Percentiles rank a stretch among this genome's conserved stretches.
These are phyloP conservation scores for Sciurus carolinensis DNA, from an alignment of 2,797 vertebrate genomes.

Conservation along the genomic window DNA sequence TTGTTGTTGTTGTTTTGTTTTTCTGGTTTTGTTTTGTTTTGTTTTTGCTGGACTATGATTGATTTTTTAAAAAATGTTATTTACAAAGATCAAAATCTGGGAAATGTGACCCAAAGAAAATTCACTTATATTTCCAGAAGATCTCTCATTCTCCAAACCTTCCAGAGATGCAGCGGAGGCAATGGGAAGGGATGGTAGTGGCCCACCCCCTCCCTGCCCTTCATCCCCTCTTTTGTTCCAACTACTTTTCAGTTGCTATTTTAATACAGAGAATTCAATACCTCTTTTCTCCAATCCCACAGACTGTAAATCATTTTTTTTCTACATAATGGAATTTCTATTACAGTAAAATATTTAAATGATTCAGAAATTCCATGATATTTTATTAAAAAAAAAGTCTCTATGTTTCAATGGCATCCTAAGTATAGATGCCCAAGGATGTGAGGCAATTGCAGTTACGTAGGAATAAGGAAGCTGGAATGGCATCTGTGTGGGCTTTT, in stretches of 20 bases:
- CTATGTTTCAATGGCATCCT: conserved; percentile 49
- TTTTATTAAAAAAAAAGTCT: conserved; percentile 47
- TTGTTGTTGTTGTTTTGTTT: background rate
- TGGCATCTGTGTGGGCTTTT: background rate
- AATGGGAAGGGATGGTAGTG: background rate
- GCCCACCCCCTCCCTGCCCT: background rate
- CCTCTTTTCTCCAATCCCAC: background rate
- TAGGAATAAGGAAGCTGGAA: conserved; percentile 53
- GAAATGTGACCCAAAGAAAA: conserved; percentile 44
- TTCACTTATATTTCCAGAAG: background rate
- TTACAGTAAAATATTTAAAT: conserved; percentile 54
- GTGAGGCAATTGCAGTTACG: background rate
- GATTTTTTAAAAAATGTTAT: background rate
- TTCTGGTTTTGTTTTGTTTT: background rate
- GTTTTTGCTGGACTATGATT: background rate
- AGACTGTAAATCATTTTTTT: background rate
- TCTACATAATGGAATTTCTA: conserved; percentile 44
- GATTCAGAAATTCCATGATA: conserved; percentile 34
- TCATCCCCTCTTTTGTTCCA: background rate
- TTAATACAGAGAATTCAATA: conserved; percentile 6
- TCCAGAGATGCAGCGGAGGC: background rate
- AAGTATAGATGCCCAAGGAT: conserved; percentile 2
- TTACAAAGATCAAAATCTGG: conserved; percentile 26
- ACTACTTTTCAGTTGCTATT: conserved; percentile 17
- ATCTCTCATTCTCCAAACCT: background rate